Conservation (phyloP, 1,140 invertebrate species). For the Orussus abietinus region DNA sequence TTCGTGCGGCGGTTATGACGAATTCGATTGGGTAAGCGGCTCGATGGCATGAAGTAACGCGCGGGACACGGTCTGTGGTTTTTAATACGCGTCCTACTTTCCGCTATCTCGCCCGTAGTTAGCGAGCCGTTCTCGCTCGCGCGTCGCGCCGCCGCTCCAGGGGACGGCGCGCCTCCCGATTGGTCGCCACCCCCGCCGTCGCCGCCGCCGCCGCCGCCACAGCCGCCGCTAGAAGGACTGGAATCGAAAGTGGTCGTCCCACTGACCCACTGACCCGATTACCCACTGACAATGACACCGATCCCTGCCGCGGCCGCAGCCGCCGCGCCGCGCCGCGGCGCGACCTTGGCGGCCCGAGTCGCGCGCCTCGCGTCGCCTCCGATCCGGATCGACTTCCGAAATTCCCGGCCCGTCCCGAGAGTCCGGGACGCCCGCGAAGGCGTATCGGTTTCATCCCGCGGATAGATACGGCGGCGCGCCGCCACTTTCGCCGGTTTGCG, state of each 20-base stretch:
- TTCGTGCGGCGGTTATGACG: constrained; percentile 44
- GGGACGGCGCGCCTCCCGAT: not conserved
- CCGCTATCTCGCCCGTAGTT: constrained; percentile 32
- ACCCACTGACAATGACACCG: constrained; percentile 58
- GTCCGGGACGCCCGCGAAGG: too few relatives aligned
- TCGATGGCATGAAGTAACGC: constrained; percentile 37
- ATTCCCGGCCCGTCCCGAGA: too few relatives aligned
- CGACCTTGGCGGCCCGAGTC: constrained; percentile 20
- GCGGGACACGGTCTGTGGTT: constrained; percentile 46
- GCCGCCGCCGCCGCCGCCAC: constrained; percentile 11
- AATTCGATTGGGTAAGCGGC: constrained; percentile 47
- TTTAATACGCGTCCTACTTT: constrained; percentile 53
- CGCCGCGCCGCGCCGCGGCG: constrained; percentile 7
- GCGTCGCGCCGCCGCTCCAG: constrained; percentile 2
- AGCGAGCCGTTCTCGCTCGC: constrained; percentile 16
- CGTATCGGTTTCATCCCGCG: too few relatives aligned
- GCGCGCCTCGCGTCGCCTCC: constrained; percentile 30
- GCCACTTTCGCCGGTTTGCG: too few relatives aligned
- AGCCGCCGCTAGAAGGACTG: constrained; percentile 41
- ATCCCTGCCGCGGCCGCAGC: constrained; percentile 36
- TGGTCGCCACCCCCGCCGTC: not conserved
- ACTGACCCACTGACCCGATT: constrained; percentile 57
- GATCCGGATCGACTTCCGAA: constrained; percentile 44
- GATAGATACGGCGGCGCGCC: too few relatives aligned
- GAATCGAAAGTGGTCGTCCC: constrained; percentile 54